phyloP scores from a whole-genome alignment of 2,888 invertebrate genomes.

The Ennomos fuscantarius region DNA sequence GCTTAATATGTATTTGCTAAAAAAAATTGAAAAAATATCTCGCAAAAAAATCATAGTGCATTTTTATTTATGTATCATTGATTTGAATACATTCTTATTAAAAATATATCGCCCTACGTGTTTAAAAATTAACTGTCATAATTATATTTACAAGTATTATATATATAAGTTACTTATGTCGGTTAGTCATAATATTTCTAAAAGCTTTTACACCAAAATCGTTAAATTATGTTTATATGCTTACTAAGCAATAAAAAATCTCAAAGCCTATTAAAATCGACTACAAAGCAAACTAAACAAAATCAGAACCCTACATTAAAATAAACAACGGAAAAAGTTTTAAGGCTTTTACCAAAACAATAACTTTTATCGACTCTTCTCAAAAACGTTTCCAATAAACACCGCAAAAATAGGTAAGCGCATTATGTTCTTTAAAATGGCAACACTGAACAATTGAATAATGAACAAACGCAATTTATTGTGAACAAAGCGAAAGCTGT shows the following conservation, averaged over 20 bases:
- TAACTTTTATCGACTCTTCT: constrained; percentile 14
- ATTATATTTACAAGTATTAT: no score
- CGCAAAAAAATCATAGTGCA: no score
- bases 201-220: no score
- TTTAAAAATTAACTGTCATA: no score
- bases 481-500: constrained; percentile 64
- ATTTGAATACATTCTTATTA: no score
- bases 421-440: constrained; percentile 50
- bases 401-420: constrained; percentile 52
- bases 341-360: constrained; percentile 16
- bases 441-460: constrained; percentile 64
- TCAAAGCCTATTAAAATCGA: neutral
- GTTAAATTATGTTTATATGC: no score
- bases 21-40: no score
- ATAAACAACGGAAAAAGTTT: constrained; percentile 22
- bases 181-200: no score
- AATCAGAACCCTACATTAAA: constrained; percentile 7
- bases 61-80: no score
- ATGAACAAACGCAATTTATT: constrained; percentile 66
- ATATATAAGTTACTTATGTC: no score
- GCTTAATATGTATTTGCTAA: no score
- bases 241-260: neutral
- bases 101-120: no score
- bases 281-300: constrained; percentile 7
- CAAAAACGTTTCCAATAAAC: constrained; percentile 33